Conservation (phyloP, 2,888 invertebrate genomes). For the Ectemnius continuus region DNA sequence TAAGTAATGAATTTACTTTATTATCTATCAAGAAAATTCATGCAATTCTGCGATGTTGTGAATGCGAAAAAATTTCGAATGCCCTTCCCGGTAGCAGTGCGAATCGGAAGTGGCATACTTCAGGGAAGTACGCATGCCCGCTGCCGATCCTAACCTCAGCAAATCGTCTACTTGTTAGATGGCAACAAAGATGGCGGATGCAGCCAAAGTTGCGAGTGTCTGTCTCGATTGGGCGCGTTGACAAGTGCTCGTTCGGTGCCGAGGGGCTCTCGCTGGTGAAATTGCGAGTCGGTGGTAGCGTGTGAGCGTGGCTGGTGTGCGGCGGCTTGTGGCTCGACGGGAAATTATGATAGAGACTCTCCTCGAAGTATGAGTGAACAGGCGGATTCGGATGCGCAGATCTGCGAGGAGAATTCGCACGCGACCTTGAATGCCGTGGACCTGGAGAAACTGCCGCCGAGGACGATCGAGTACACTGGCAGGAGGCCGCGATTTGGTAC, state of each 20-base stretch:
- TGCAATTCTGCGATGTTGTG: too few relatives aligned
- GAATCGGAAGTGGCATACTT: conserved; percentile 4
- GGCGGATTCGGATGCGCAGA: conserved; percentile 54
- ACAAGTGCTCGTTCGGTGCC: conserved; percentile 47
- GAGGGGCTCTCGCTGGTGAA: conserved; percentile 21
- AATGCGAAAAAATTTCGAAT: too few relatives aligned
- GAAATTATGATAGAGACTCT: conserved; percentile 59
- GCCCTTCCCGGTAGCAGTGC: too few relatives aligned
- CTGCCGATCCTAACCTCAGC: conserved; percentile 2
- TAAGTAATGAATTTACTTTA: too few relatives aligned
- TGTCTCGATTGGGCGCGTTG: conserved; percentile 65
- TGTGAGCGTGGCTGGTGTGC: conserved; percentile 33
- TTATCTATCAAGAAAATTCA: too few relatives aligned
- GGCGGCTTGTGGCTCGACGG: conserved; percentile 36
- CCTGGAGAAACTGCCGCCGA: conserved; percentile 51
- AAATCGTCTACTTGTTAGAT: conserved; percentile 51
- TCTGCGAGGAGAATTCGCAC: conserved; percentile 57
- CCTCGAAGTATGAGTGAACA: conserved; percentile 61
- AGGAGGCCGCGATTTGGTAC: conserved; percentile 61
- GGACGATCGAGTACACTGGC: conserved; percentile 43
- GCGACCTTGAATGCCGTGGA: conserved; percentile 52
- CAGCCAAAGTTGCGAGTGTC: conserved; percentile 61
- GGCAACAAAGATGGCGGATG: conserved; percentile 69
- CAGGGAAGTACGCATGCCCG: neutral
- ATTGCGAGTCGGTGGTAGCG: conserved; percentile 29